phyloP scores from a whole-genome alignment of 2,113 vertebrate genomes.

The Pachypanchax playfairii region DNA sequence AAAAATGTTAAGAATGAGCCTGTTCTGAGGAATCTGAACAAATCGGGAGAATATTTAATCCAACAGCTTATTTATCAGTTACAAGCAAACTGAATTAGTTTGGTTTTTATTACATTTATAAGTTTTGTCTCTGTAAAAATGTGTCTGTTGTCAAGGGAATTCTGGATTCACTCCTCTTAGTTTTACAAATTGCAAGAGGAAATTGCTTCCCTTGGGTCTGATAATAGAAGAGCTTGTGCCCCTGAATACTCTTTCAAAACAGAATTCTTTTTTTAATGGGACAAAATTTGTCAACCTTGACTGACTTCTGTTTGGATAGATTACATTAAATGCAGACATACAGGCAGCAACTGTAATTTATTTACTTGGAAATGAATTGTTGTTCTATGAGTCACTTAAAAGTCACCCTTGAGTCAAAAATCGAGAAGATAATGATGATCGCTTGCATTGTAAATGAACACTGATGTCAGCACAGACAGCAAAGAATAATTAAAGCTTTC shows the following conservation, averaged over 20 bases:
- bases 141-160: constrained; percentile 17
- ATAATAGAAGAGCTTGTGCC: constrained; percentile 1
- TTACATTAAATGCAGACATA: constrained; percentile 11
- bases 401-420: constrained; percentile 5
- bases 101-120: background rate
- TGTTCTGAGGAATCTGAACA: constrained; percentile 11
- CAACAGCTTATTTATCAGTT: constrained; percentile 32
- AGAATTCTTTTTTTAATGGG: constrained; percentile 4
- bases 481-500: background rate
- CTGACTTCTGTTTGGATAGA: constrained; percentile 24
- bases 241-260: constrained; percentile 6
- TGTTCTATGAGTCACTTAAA: constrained; percentile 2
- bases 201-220: constrained; percentile 18
- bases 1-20: constrained; percentile 13
- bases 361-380: constrained; percentile 13
- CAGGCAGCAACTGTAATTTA: constrained; percentile 12
- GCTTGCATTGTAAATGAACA: constrained; percentile 11
- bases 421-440: background rate
- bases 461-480: background rate
- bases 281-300: constrained; percentile 25
- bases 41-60: constrained; percentile 25
- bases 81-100: constrained; percentile 10
- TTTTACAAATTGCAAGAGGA: constrained; percentile 16
- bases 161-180: constrained; percentile 5
- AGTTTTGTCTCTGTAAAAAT: background rate